Percentiles rank a stretch among this genome's conserved stretches.
These are phyloP conservation scores for Chondrosia reniformis DNA, from an alignment of 37 sponge, comb jelly and placozoan genomes.

Conservation along the genomic window DNA sequence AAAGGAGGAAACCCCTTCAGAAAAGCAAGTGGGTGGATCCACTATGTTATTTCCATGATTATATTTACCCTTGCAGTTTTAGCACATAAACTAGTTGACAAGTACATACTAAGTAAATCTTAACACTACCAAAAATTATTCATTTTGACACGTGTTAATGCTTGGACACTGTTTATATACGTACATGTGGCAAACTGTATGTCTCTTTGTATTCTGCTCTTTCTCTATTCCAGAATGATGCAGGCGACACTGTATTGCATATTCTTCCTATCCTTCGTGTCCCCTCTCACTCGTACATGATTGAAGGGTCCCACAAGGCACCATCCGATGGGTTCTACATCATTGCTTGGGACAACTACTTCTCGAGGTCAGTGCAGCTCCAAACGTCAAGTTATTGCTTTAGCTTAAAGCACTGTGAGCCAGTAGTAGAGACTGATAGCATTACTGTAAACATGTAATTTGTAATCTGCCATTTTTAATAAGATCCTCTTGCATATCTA, in stretches of 20 bases:
- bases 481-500: too few species aligned
- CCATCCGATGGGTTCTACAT: constrained; percentile 85
- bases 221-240: background rate
- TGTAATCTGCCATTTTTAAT: too few species aligned
- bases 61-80: background rate
- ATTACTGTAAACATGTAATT: too few species aligned
- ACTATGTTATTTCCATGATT: background rate
- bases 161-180: constrained; percentile 28
- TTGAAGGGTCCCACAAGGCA: constrained; percentile 78
- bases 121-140: too few species aligned
- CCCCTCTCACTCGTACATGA: constrained; percentile 65
- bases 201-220: background rate
- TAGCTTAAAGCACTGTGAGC: too few species aligned
- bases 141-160: too few species aligned
- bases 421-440: too few species aligned
- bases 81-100: too few species aligned
- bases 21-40: constrained; percentile 31
- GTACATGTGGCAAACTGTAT: constrained; percentile 6
- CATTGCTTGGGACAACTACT: constrained; percentile 89
- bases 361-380: constrained; percentile 61
- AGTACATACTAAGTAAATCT: too few species aligned
- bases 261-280: constrained; percentile 85
- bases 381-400: too few species aligned
- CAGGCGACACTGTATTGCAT: constrained; percentile 45
- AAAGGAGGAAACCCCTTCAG: constrained; percentile 39